Evolutionary conservation across 2,113 vertebrate species (phyloP), one percentile per base, ranked within the genome.

Genomic region (Hypomesus transpacificus): DNA sequence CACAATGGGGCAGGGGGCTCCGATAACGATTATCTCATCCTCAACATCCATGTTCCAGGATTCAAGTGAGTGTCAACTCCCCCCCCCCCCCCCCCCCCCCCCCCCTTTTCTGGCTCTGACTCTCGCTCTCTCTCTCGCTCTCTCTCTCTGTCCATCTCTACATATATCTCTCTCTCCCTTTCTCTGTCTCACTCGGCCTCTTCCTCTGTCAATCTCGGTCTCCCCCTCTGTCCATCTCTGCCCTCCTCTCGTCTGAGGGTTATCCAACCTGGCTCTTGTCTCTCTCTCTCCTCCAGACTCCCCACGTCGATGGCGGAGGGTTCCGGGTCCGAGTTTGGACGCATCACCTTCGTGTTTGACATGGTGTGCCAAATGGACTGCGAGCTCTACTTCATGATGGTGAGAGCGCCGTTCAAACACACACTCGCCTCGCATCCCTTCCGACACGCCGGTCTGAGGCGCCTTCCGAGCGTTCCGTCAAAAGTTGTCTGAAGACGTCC

Each of bases 351-450:
- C 88, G 91, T 96, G 75, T 99, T 99, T 91, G 97, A 99, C 88
- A 96, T 93, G 18, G 85, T 90, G 78, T 99, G 97, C 79, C 89
- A 89, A 0, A 91, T 92, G 0, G 94, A 96, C 85, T 99, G 97
- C 59, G 94, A 96, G 79, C 90, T 99, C n/a, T 98, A 97, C 90
- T 99, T 99, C 74, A 99, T 99, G 96, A 94, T 92, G 90, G 97
- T 99, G 89, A 95, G 95, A 20, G 24, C 63, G 3, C 57, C 54
- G n/a, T n/a, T 56, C 89, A 70, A 78, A 64, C 63, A 24, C 20
- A 1, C 46, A n/a, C n/a, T n/a, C 20, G 31, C 21, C 26, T 17
- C n/a, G 8, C 39, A 2, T 21, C 59, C 21, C 11, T 28, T 39
- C 31, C 71, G 11, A 53, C 22, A 34, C 60, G 3, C 18, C 46